Conservation (phyloP, 2,888 invertebrate species). For the Hymenopus coronatus region DNA sequence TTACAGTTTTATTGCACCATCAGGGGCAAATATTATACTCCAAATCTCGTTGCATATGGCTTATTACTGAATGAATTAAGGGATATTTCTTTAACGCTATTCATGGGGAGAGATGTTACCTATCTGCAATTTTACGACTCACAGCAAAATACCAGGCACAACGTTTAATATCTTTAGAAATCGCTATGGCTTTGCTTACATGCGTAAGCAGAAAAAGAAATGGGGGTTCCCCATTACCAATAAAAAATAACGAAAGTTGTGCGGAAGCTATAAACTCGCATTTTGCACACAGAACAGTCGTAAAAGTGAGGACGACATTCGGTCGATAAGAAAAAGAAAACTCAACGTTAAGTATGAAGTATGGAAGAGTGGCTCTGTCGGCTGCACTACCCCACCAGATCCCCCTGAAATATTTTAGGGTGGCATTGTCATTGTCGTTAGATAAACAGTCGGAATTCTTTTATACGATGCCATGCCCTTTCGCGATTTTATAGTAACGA, state of each 20-base stretch:
- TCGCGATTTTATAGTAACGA: neutral
- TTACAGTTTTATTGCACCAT: neutral
- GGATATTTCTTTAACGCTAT: neutral
- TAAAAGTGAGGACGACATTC: neutral
- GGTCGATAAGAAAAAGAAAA: neutral
- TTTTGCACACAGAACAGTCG: neutral
- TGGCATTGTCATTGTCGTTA: neutral
- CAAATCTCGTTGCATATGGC: neutral
- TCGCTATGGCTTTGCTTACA: neutral
- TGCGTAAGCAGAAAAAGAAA: neutral
- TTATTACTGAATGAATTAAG: neutral
- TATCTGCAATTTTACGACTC: neutral
- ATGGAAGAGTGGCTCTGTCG: neutral
- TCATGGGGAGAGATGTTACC: neutral
- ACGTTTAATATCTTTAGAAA: neutral
- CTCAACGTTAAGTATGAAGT: neutral
- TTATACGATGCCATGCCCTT: neutral
- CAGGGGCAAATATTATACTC: neutral
- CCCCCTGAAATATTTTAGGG: neutral
- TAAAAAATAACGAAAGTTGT: neutral
- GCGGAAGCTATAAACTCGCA: constrained; percentile 1
- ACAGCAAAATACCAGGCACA: neutral
- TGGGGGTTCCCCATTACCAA: neutral
- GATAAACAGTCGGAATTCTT: neutral
- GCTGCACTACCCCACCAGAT: neutral